A percentile compares a stretch with the other conserved stretches of the same genome.
Evolutionary conservation across 2,797 vertebrate genomes (phyloP).

Genomic region (Limosa lapponica): DNA sequence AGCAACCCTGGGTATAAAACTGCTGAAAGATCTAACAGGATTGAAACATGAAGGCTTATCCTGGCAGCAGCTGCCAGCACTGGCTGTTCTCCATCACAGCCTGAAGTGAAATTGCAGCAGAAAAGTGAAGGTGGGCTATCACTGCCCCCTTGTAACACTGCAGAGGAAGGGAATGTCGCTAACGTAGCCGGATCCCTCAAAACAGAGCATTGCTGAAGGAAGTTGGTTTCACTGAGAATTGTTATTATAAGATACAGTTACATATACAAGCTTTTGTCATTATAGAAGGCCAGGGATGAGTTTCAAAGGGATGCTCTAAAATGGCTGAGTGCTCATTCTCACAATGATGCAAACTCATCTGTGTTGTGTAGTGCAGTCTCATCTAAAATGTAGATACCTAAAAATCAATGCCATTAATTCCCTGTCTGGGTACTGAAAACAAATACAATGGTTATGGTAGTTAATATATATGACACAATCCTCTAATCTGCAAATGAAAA

Average conservation of each 20-base stretch:
- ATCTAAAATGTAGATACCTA: conserved; percentile 28
- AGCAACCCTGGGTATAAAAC: background rate
- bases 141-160: background rate
- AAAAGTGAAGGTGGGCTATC: background rate
- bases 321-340: background rate
- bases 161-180: background rate
- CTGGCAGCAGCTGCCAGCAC: background rate
- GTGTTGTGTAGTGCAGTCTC: background rate
- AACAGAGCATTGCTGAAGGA: background rate
- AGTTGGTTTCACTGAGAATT: background rate
- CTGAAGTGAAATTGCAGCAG: background rate
- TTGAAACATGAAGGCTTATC: conserved; percentile 15
- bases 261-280: background rate
- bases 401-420: conserved; percentile 35
- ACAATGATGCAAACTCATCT: background rate
- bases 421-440: background rate
- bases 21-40: background rate
- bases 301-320: background rate
- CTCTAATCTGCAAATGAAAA: background rate
- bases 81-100: background rate
- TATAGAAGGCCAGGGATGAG: background rate
- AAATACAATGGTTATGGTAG: background rate
- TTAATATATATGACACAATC: background rate
- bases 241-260: background rate
- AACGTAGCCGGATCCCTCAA: background rate